Percentiles rank a stretch among this genome's conserved stretches.
Evolutionary conservation across 2,888 invertebrate species (phyloP).

Genomic region (Drosophila falleni): DNA sequence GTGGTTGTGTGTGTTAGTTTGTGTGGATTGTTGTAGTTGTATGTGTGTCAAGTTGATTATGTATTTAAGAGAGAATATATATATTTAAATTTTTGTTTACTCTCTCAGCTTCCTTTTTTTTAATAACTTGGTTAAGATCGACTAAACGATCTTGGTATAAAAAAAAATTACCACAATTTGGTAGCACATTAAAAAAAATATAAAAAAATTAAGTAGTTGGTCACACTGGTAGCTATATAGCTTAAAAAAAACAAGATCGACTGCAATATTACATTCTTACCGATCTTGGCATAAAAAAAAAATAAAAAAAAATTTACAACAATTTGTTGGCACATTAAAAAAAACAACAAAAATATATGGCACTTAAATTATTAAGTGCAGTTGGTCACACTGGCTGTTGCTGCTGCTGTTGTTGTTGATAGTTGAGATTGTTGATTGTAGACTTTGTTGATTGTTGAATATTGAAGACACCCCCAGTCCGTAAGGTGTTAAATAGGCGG

Average conservation of each 20-base stretch:
- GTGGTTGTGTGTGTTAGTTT: constrained; percentile 1
- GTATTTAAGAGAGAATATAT: background rate
- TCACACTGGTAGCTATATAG: too few relatives aligned
- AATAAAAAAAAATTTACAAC: constrained; percentile 19
- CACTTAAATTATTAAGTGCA: constrained; percentile 3
- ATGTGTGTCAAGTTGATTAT: background rate
- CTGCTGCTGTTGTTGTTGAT: constrained; percentile 21
- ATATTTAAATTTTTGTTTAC: background rate
- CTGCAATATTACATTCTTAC: too few relatives aligned
- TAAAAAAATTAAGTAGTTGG: too few relatives aligned
- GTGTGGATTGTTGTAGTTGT: background rate
- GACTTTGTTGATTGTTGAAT: constrained; percentile 10
- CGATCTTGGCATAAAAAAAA: constrained; percentile 8
- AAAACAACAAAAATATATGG: constrained; percentile 39
- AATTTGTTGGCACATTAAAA: constrained; percentile 42
- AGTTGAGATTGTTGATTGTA: constrained; percentile 28
- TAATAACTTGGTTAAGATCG: too few relatives aligned
- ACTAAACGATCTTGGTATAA: background rate
- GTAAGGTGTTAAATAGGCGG: too few relatives aligned
- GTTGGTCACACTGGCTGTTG: constrained; percentile 23
- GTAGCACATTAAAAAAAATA: constrained; percentile 37
- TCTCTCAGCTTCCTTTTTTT: background rate
- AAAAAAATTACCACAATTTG: background rate
- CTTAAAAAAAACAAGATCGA: too few relatives aligned
- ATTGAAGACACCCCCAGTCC: background rate